Conservation (phyloP, 2,888 invertebrate genomes). For the Calameuta filiformis region DNA sequence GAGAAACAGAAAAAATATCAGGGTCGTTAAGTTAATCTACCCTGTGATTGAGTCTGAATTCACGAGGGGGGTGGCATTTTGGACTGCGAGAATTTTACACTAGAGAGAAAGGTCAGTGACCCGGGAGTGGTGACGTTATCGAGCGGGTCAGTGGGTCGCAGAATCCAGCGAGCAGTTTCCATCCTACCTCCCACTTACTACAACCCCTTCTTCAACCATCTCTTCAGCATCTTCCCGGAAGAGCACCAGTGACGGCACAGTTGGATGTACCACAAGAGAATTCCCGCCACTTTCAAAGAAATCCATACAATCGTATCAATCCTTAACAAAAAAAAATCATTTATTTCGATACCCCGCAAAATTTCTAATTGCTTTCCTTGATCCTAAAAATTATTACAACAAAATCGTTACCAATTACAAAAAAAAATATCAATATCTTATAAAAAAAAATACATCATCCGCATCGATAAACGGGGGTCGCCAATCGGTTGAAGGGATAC, state of each 20-base stretch:
- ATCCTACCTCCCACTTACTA: slow-evolving; percentile 28
- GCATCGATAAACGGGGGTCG: not conserved
- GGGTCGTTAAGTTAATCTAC: not conserved
- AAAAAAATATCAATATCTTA: not conserved
- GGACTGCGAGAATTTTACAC: slow-evolving; percentile 44
- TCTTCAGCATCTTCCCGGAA: not conserved
- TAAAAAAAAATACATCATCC: not conserved
- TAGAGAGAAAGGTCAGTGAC: slow-evolving; percentile 61
- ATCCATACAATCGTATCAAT: too few relatives aligned
- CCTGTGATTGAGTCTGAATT: not conserved
- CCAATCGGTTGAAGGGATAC: not conserved
- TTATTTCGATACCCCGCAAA: not conserved
- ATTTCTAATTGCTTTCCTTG: not conserved
- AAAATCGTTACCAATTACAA: not conserved
- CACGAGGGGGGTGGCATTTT: slow-evolving; percentile 15
- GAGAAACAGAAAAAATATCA: not conserved
- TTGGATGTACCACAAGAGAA: not conserved
- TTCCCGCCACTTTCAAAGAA: not conserved
- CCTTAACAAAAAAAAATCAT: not conserved
- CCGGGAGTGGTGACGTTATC: slow-evolving; percentile 62
- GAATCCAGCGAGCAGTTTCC: slow-evolving; percentile 67
- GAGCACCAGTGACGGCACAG: slow-evolving; percentile 2
- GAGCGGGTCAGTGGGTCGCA: slow-evolving; percentile 76
- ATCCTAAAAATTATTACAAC: not conserved
- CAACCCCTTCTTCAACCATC: slow-evolving; percentile 48